These are phyloP conservation scores for Arctocebus calabarensis DNA, from an alignment of 2,797 vertebrate genomes.

Conservation along the genomic window DNA sequence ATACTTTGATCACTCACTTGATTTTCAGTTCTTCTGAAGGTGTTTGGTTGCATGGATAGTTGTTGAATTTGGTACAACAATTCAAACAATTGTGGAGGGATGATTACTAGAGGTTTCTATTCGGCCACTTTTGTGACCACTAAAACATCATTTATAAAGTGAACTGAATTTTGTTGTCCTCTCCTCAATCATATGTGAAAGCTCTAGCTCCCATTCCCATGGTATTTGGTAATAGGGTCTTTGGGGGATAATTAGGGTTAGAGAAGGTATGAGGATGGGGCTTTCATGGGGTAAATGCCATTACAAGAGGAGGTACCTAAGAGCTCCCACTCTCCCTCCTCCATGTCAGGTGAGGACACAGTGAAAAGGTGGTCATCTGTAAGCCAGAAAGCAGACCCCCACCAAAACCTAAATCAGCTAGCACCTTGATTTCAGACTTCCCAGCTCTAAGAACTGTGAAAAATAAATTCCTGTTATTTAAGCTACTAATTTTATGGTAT, in stretches of 20 bases:
- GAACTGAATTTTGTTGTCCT: not conserved
- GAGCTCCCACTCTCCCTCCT: not conserved
- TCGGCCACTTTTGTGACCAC: not conserved
- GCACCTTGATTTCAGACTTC: constrained; percentile 11
- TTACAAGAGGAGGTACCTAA: not conserved
- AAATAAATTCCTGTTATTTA: constrained; percentile 52
- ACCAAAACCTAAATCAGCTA: not conserved
- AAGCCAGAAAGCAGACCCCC: not conserved
- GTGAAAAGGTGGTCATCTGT: not conserved
- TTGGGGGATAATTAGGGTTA: not conserved
- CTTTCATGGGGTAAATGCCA: not conserved
- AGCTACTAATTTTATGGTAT: not conserved
- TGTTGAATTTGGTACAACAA: not conserved
- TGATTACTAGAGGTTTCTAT: not conserved
- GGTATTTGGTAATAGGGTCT: not conserved
- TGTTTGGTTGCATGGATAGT: not conserved
- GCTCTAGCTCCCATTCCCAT: not conserved
- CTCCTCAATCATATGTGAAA: not conserved
- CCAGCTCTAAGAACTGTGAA: not conserved
- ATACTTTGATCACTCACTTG: not conserved
- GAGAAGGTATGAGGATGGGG: not conserved
- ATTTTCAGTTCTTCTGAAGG: not conserved
- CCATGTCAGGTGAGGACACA: not conserved
- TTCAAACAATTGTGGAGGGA: too few species aligned
- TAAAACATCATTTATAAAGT: not conserved